Evolutionary conservation across 2,888 invertebrate species (phyloP).

Genomic region (Marasmarcha lunaedactyla): DNA sequence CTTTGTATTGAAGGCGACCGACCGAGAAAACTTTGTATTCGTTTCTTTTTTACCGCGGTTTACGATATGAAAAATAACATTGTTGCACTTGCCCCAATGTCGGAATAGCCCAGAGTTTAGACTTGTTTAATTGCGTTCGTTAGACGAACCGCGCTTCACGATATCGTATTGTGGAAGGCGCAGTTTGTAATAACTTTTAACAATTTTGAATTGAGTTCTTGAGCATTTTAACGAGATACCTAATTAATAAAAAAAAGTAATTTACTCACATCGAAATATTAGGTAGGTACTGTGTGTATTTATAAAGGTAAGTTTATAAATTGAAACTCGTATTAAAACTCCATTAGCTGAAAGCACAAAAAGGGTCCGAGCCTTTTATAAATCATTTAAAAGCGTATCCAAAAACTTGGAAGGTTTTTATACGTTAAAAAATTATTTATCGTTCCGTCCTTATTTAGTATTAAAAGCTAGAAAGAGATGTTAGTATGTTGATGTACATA

Average conservation of each 20-base stretch:
- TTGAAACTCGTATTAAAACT: conserved; percentile 18
- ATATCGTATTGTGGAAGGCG: too few relatives aligned
- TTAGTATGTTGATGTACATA: conserved; percentile 15
- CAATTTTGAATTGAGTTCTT: too few relatives aligned
- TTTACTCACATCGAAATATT: too few relatives aligned
- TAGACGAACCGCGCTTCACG: not conserved
- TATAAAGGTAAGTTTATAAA: not conserved
- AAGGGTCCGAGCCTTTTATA: conserved; percentile 23
- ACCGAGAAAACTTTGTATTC: conserved; percentile 37
- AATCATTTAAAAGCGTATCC: conserved; percentile 38
- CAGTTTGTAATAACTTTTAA: too few relatives aligned
- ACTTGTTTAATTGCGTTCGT: conserved; percentile 16
- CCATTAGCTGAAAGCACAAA: conserved; percentile 27
- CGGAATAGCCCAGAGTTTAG: conserved; percentile 19
- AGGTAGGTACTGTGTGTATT: too few relatives aligned
- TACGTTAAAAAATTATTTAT: conserved; percentile 21
- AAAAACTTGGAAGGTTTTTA: conserved; percentile 19
- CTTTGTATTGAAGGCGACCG: conserved; percentile 25
- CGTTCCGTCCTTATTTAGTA: conserved; percentile 23
- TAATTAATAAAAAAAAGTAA: conserved; percentile 8
- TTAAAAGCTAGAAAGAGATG: conserved; percentile 21
- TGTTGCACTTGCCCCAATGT: conserved; percentile 34
- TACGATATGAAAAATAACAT: conserved; percentile 45
- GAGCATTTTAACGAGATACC: too few relatives aligned
- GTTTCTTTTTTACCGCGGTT: conserved; percentile 56